These are phyloP conservation scores for Meriones psammophilus DNA, from an alignment of 2,797 vertebrate genomes.

Conservation along the genomic window DNA sequence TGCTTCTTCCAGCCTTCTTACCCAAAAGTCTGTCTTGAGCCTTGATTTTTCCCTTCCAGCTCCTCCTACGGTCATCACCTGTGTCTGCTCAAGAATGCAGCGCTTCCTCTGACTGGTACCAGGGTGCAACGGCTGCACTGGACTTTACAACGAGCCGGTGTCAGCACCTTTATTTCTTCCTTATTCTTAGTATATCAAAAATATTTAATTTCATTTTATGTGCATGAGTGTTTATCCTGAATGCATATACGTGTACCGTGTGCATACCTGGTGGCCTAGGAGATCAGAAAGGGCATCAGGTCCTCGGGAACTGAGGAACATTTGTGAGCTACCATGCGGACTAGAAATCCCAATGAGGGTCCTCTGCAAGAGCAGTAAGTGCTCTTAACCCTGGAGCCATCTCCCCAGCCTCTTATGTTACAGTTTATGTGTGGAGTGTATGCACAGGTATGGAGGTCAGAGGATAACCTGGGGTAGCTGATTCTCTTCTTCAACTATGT, in stretches of 20 bases:
- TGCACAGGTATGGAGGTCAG: not conserved
- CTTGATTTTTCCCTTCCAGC: not conserved
- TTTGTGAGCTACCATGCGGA: not conserved
- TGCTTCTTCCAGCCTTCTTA: not conserved
- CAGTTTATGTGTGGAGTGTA: not conserved
- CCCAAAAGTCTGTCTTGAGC: not conserved
- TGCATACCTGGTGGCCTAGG: not conserved
- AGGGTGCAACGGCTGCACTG: too few relatives aligned
- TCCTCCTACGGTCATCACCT: not conserved
- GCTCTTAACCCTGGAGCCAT: not conserved
- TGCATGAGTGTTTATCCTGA: not conserved
- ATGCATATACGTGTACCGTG: not conserved
- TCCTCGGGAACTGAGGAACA: not conserved
- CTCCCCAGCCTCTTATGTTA: not conserved
- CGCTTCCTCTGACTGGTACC: not conserved
- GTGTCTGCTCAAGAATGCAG: not conserved
- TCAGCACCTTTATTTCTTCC: not conserved
- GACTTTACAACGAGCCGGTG: not conserved
- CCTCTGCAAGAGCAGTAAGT: too few relatives aligned
- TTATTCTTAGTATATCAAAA: not conserved
- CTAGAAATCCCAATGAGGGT: not conserved
- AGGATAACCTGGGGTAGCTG: not conserved
- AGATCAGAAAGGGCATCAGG: not conserved
- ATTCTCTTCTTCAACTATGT: not conserved
- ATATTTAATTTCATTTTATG: not conserved